Base-by-base conservation (phyloP, 2,888 invertebrate genomes). In the Anagyrus pseudococci region DNA sequence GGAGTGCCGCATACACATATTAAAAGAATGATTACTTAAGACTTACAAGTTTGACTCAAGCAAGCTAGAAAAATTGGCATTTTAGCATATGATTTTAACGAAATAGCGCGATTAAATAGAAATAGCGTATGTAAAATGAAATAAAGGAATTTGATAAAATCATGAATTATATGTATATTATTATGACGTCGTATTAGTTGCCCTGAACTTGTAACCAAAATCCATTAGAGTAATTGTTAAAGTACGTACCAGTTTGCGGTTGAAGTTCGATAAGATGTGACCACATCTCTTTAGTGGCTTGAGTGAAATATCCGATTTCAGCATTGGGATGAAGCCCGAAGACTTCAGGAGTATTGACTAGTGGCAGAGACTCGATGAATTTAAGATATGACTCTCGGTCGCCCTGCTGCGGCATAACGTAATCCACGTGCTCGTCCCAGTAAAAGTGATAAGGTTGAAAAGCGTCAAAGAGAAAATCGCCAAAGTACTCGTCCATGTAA, bases 301-400 rank as follows among this genome's bases (percentile, higher is more conserved):
- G 89, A 57, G 94, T 94, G 81, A 94, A 95, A 83, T 95, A 96
- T 7, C 94, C 94, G 76, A 96, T 96, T 85, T 96, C 96, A 0
- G 95, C 95, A 83, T 96, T 96, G n/a, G 94, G 89, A 82, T 96
- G 94, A 53, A 96, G 83, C 8, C 96, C 96, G 83, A 96, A 94
- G 58, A 96, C 94, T 78, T 93, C 93, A 2, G 96, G 96, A 13
- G 91, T 89, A 80, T 94, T 95, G 20, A 89, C 87, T 63, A 95
- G 80, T 0, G 96, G 95, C 43, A 96, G 83, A 49, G 85, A 84
- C 76, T 96, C 94, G 73, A 96, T 91, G 75, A 75, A 78, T 23
- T 72, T 87, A 47, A 93, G 87, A 75, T 92, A 93, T 65, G 88
- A 86, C 1, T 91, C 89, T 56, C 87, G 85, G 58, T 85, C 84